Conservation (phyloP, 2,113 vertebrate genomes). For the Mobula hypostoma region DNA sequence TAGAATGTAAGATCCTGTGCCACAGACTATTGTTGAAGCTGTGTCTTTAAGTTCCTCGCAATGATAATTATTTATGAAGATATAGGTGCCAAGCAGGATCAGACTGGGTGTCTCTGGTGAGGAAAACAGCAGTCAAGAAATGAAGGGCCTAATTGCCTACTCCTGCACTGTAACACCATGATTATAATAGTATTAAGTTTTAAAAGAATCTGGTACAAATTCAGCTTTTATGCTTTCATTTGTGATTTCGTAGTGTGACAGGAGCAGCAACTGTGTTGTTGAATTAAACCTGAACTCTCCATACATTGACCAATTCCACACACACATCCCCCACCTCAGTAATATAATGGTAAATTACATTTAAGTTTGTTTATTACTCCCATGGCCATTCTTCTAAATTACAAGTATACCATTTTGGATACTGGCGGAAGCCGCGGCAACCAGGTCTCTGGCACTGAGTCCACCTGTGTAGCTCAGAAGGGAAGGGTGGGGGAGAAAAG, state of each 20-base stretch:
- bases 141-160: neutral
- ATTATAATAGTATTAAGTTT: neutral
- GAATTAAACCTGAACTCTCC: neutral
- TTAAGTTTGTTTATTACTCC: no score
- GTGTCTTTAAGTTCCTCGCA: neutral
- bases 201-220: neutral
- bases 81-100: neutral
- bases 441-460: no score
- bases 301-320: neutral
- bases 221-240: neutral
- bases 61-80: neutral
- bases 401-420: no score
- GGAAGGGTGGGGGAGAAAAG: no score
- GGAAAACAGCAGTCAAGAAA: neutral
- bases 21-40: neutral
- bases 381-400: no score
- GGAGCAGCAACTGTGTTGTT: neutral
- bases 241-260: neutral
- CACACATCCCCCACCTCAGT: neutral
- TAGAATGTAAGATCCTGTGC: neutral
- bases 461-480: no score
- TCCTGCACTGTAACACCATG: neutral
- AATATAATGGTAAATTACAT: neutral
- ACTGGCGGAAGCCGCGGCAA: no score
- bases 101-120: neutral